Base-by-base conservation (phyloP, 2,113 vertebrate species). In the Anser cygnoides region DNA sequence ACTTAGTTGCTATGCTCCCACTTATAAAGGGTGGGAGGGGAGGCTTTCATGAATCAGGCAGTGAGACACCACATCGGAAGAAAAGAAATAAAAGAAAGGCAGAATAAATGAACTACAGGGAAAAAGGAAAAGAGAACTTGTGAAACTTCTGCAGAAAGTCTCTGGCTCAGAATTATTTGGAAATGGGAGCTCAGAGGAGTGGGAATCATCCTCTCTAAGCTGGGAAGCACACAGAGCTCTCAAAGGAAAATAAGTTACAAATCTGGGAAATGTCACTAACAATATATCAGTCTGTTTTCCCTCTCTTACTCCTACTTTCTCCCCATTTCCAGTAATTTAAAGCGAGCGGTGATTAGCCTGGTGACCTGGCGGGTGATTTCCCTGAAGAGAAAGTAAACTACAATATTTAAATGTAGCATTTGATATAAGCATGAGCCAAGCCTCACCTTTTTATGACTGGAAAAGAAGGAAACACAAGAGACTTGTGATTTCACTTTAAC, bases 391-490 rank as follows among this genome's bases (percentile, higher is more conserved):
- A 70, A 66, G 39, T 80, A 91, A 95, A 81, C 46, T 43, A 21
- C n/a, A 72, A 41, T 67, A 88, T 87, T 94, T 88, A 87, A 93
- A 73, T 23, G 6, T 20, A 58, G 13, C 3, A 1, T 90, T 81
- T 92, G 90, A 92, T 90, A 43, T 28, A 65, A 92, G 77, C 5
- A 10, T 0, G 12, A 95, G 84, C n/a, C 91, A 93, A 76, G 23
- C 37, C 35, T 93, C 50, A 61, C 57, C 37, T 76, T 92, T 96
- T 93, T 46, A 82, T 21, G 35, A 20, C 33, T 93, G 89, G n/a
- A 77, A 93, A 93, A 90, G 83, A 59, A 85, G 37, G 73, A 82
- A 87, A 82, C 87, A 52, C 16, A 65, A 72, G 89, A 90, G 91
- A 84, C 67, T 55, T 59, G 63, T 44, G 85, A 91, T 84, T 96